These are phyloP conservation scores for Sphyrna mokarran DNA, from an alignment of 2,113 vertebrate species.

Conservation along the genomic window DNA sequence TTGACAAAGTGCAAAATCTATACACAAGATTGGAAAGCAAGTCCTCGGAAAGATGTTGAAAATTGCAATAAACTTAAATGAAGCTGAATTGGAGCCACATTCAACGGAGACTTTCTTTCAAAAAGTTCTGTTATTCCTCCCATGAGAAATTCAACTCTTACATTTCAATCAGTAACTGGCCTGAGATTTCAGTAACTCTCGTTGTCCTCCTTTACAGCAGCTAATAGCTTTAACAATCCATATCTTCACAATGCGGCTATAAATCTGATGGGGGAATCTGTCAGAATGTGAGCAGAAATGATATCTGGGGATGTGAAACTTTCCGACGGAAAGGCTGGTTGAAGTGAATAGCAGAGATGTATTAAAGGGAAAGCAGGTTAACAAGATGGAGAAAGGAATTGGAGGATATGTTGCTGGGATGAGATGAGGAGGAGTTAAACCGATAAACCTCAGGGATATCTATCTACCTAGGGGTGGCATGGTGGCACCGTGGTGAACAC, in stretches of 20 bases:
- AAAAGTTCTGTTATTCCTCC: neutral
- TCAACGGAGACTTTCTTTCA: neutral
- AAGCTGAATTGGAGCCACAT: neutral
- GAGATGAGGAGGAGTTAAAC: neutral
- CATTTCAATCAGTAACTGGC: neutral
- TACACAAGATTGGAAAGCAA: neutral
- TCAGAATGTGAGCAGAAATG: neutral
- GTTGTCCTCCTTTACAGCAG: neutral
- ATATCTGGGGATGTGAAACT: neutral
- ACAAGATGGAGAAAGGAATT: neutral
- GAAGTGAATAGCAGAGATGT: neutral
- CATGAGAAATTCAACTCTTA: neutral
- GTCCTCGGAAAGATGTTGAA: neutral
- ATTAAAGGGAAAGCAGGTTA: neutral
- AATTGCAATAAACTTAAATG: neutral
- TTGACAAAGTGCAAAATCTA: neutral
- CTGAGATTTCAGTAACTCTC: neutral
- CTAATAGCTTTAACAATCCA: neutral
- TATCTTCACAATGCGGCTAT: neutral
- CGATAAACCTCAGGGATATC: neutral
- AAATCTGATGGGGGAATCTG: neutral
- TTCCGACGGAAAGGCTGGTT: neutral
- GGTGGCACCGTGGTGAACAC: no score
- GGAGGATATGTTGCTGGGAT: neutral
- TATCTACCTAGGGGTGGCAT: neutral